phyloP scores from a whole-genome alignment of 2,888 invertebrate species.

The Harpalus rufipes region DNA sequence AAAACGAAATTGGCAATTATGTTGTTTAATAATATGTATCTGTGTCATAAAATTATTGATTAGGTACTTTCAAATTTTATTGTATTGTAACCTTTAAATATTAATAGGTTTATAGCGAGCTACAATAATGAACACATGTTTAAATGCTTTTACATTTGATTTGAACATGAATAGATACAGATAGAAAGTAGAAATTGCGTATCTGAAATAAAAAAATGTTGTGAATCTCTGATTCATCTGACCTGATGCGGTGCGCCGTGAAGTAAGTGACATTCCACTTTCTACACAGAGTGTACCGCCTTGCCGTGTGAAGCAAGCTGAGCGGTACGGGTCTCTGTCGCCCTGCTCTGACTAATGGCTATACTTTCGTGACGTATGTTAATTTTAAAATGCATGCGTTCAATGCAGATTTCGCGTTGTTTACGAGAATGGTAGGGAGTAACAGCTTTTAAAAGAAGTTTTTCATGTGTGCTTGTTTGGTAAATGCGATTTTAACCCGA shows the following conservation, averaged over 20 bases:
- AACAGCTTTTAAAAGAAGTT: constrained; percentile 52
- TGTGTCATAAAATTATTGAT: background rate
- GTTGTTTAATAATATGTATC: background rate
- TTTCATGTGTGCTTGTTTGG: constrained; percentile 46
- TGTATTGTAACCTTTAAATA: background rate
- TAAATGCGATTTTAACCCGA: constrained; percentile 48
- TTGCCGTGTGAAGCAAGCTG: constrained; percentile 12
- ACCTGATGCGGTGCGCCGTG: constrained; percentile 37
- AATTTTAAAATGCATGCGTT: constrained; percentile 36
- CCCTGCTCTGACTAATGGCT: constrained; percentile 22
- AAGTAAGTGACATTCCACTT: constrained; percentile 44
- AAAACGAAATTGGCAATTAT: background rate
- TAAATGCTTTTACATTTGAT: too few species aligned
- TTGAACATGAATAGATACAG: background rate
- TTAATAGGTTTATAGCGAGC: too few species aligned
- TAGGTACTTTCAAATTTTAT: background rate
- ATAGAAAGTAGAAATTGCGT: constrained; percentile 3
- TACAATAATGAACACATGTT: too few species aligned
- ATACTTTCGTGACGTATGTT: constrained; percentile 28
- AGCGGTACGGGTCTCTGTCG: background rate
- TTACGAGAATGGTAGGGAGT: constrained; percentile 40
- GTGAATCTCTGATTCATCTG: constrained; percentile 25
- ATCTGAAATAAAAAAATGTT: background rate
- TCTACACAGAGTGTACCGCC: constrained; percentile 32
- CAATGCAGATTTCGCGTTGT: constrained; percentile 53